Evolutionary conservation across 1,140 invertebrate species (phyloP).

Genomic region (Zophobas morio): DNA sequence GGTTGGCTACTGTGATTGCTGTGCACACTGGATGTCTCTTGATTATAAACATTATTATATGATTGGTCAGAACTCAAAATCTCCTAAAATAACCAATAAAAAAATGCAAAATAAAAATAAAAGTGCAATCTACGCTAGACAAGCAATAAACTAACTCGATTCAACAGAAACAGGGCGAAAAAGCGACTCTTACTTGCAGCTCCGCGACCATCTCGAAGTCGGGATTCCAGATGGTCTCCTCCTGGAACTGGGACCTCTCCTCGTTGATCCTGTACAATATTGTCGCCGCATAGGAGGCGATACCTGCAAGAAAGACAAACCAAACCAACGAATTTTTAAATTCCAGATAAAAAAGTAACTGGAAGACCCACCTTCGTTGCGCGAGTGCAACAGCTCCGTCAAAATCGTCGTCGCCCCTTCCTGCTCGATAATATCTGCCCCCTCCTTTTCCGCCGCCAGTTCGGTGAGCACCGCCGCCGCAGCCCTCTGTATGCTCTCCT

Average conservation of each 20-base stretch:
- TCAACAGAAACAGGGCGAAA: not conserved
- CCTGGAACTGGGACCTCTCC: constrained; percentile 20
- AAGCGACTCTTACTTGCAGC: constrained; percentile 11
- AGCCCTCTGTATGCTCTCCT: constrained; percentile 97
- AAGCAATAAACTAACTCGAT: constrained; percentile 8
- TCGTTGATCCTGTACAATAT: constrained; percentile 19
- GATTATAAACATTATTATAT: constrained; percentile 93
- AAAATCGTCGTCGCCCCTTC: constrained; percentile 95
- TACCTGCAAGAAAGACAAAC: not conserved
- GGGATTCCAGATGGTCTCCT: constrained; percentile 16
- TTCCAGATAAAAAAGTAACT: constrained; percentile 17
- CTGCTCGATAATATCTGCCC: constrained; percentile 95
- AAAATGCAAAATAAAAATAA: constrained; percentile 73
- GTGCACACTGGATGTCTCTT: constrained; percentile 85
- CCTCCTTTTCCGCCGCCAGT: constrained; percentile 94
- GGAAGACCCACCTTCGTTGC: constrained; percentile 81
- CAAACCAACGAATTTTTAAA: not conserved
- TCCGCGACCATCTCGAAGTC: constrained; percentile 29
- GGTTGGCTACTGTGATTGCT: constrained; percentile 81
- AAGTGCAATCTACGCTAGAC: constrained; percentile 51
- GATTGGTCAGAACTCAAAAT: constrained; percentile 93
- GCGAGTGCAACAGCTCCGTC: constrained; percentile 93
- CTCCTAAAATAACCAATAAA: constrained; percentile 80
- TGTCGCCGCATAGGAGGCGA: constrained; percentile 4
- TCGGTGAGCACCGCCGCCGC: constrained; percentile 96